Conservation (phyloP, 1,140 invertebrate genomes). For the Trypoxylus dichotomus region DNA sequence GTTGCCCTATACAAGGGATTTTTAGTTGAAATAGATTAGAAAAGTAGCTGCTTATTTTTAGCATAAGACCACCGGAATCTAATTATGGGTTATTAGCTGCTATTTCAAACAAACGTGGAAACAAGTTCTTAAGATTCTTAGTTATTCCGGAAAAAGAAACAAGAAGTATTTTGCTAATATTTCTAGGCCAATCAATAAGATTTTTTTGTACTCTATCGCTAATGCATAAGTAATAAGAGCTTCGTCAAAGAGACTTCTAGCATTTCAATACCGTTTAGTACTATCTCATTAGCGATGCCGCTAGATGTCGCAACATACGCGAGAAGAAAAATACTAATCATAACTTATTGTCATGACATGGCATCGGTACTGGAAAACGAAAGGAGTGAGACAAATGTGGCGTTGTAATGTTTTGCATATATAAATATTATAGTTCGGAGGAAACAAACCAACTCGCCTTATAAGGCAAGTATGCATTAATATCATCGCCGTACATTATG, state of each 20-base stretch:
- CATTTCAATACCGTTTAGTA: not conserved
- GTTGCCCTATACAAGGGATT: no score
- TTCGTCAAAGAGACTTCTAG: not conserved
- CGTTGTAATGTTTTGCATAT: slow-evolving; percentile 49
- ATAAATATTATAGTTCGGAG: slow-evolving; percentile 46
- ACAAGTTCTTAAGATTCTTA: no score
- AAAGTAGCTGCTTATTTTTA: no score
- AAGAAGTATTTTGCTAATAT: not conserved
- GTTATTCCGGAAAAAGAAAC: no score
- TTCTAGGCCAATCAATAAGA: not conserved
- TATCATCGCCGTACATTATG: slow-evolving; percentile 35
- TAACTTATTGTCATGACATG: slow-evolving; percentile 44
- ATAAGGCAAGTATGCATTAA: slow-evolving; percentile 39
- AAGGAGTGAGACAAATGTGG: slow-evolving; percentile 46
- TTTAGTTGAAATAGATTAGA: no score
- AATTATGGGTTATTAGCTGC: no score
- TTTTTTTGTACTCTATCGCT: not conserved
- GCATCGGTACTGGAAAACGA: slow-evolving; percentile 47
- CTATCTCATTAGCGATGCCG: not conserved
- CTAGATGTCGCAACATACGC: slow-evolving; percentile 38
- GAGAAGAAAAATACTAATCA: slow-evolving; percentile 44
- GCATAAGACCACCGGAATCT: no score
- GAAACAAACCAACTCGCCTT: slow-evolving; percentile 41
- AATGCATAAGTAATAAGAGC: not conserved
- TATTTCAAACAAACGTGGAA: no score